Base-by-base conservation (phyloP, 2,888 invertebrate species). In the Allophyes oxyacanthae region DNA sequence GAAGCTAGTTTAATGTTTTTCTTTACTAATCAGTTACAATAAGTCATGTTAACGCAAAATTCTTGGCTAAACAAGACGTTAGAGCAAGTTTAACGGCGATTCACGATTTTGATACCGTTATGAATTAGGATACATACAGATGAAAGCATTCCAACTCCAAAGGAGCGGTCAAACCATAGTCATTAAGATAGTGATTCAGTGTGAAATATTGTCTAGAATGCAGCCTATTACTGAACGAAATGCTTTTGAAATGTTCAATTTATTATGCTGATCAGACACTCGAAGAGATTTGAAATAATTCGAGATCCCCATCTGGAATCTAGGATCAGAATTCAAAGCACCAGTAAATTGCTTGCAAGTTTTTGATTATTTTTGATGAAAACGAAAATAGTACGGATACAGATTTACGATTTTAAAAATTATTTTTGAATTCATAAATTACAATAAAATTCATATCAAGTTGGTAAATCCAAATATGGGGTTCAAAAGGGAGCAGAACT, bases 91-190 rank as follows among this genome's bases (percentile, higher is more conserved):
- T 78, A 67, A 59, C 57, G 52, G 51, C 74, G 26, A 78, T 81
- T 83, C 84, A 85, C 81, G 85, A 76, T 77, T 76, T 51, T 52
- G 64, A 75, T 75, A 78, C 85, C 84, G 86, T 84, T 86, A 84
- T 68, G 63, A n/a, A n/a, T n/a, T n/a, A n/a, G n/a, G n/a, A 60
- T 72, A 61, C 57, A 49, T 44, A 64, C 64, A 77, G 74, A 73
- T 73, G 61, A 65, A 72, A 70, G 48, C 51, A 74, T 75, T 75
- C 56, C 50, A 59, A 64, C 34, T 70, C 46, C n/a, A 45, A 65
- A 72, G 56, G 61, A 66, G 46, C 53, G 30, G 41, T 44, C 13
- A 34, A 44, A 40, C 43, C 49, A 15, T 6, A 48, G 55, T 46
- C 54, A 43, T 60, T 61, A 60, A 55, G 37, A 53, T 45, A 53